Evolutionary conservation across 2,113 vertebrate genomes (phyloP).

Genomic region (Cyanistes caeruleus): DNA sequence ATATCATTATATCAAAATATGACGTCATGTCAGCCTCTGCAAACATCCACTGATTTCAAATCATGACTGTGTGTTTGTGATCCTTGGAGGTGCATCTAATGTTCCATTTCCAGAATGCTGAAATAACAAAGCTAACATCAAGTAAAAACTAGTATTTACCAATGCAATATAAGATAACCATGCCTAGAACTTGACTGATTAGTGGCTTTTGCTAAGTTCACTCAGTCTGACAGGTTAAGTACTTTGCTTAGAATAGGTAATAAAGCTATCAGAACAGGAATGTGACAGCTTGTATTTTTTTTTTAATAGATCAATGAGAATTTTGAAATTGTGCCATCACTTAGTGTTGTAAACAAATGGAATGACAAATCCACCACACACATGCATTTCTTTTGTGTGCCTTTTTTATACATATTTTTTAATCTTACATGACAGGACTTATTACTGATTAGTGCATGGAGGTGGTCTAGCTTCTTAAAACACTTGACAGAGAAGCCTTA

Average conservation of each 20-base stretch:
- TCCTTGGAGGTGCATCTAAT: not conserved
- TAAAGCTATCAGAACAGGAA: not conserved
- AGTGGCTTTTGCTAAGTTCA: not conserved
- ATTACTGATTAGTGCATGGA: not conserved
- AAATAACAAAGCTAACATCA: not conserved
- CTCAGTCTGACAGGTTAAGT: not conserved
- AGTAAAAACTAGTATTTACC: not conserved
- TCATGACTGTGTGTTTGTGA: not conserved
- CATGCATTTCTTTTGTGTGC: rapidly evolving
- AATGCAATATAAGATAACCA: not conserved
- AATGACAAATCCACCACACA: not conserved
- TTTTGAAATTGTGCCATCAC: not conserved
- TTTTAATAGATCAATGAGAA: not conserved
- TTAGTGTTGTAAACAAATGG: not conserved
- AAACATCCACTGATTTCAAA: not conserved
- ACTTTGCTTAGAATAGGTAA: not conserved
- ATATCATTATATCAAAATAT: not conserved
- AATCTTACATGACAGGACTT: not conserved
- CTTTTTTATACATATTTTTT: not conserved
- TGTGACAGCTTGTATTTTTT: not conserved
- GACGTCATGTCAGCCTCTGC: not conserved
- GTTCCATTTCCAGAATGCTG: not conserved
- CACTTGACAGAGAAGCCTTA: not conserved
- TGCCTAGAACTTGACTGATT: not conserved
- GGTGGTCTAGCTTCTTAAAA: not conserved